A percentile compares a stretch with the other conserved stretches of the same genome.
These are phyloP conservation scores for Helicoverpa armigera DNA, from an alignment of 1,140 invertebrate genomes.

Conservation along the genomic window DNA sequence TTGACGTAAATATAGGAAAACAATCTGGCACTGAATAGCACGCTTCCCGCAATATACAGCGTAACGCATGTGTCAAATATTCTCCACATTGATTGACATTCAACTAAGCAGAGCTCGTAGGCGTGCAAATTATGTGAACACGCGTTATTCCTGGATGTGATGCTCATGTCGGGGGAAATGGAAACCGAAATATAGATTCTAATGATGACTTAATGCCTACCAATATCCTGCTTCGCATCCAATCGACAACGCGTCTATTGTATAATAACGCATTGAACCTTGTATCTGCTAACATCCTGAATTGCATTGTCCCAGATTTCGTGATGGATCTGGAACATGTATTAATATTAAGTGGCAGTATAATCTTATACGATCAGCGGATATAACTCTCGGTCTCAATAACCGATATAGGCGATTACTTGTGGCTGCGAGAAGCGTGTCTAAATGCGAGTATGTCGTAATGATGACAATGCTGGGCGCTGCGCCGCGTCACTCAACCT, in stretches of 20 bases:
- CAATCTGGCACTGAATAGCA: not conserved
- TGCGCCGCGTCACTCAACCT: not conserved
- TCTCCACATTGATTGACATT: constrained; percentile 33
- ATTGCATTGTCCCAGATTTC: not conserved
- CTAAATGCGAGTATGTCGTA: constrained; percentile 17
- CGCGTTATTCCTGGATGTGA: constrained; percentile 19
- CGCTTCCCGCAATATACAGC: not conserved
- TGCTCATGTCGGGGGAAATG: constrained; percentile 7
- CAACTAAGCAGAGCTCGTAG: constrained; percentile 17
- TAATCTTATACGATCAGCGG: constrained; percentile 1
- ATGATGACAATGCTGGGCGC: not conserved
- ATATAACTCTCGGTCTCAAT: constrained; percentile 11
- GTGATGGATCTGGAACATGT: not conserved
- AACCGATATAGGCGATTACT: not conserved
- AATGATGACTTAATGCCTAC: constrained; percentile 6
- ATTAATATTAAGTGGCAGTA: constrained; percentile 4
- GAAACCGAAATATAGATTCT: not conserved
- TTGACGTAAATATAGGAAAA: not conserved
- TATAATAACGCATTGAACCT: not conserved
- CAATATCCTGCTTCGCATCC: not conserved
- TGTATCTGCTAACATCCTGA: not conserved
- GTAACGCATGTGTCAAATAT: constrained; percentile 5
- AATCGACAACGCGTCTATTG: not conserved
- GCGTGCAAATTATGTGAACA: constrained; percentile 5
- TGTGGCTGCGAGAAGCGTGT: constrained; percentile 9